Percentiles rank a stretch among this genome's conserved stretches.
Conservation (phyloP, 1,140 invertebrate genomes). For the Proales similis region DNA sequence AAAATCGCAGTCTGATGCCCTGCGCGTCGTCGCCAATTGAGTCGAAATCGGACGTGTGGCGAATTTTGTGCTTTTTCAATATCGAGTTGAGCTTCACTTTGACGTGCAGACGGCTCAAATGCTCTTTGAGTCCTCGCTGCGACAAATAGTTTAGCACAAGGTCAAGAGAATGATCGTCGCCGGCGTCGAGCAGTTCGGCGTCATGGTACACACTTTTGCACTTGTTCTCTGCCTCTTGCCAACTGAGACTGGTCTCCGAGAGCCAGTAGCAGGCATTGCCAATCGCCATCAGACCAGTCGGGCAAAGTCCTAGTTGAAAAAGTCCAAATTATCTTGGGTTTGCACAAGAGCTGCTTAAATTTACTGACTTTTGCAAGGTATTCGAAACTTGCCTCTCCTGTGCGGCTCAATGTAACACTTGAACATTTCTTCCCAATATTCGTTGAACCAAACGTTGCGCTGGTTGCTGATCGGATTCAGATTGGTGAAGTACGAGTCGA, state of each 20-base stretch:
- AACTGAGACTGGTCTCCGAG: background rate
- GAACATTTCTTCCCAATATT: conserved; percentile 68
- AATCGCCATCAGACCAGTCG: background rate
- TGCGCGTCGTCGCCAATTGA: no score
- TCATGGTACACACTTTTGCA: no score
- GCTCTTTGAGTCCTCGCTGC: background rate
- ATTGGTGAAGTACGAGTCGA: conserved; percentile 64
- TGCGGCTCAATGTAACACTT: conserved; percentile 53
- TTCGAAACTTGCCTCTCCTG: conserved; percentile 2
- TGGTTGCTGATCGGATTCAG: conserved; percentile 61
- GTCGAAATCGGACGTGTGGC: no score
- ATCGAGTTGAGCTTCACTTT: background rate
- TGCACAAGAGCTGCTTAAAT: background rate
- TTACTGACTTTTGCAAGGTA: conserved; percentile 44
- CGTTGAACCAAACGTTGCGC: conserved; percentile 68
- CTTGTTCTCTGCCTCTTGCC: no score
- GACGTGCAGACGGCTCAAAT: background rate
- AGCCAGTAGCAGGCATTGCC: conserved; percentile 23
- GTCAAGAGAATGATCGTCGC: no score
- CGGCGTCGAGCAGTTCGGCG: no score
- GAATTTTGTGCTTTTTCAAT: background rate
- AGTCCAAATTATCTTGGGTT: background rate
- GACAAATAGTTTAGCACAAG: no score
- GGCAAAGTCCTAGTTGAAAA: conserved; percentile 7
- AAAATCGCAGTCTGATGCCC: no score